Evolutionary conservation across 2,113 vertebrate species (phyloP).

Genomic region (Brachyhypopomus occidentalis): DNA sequence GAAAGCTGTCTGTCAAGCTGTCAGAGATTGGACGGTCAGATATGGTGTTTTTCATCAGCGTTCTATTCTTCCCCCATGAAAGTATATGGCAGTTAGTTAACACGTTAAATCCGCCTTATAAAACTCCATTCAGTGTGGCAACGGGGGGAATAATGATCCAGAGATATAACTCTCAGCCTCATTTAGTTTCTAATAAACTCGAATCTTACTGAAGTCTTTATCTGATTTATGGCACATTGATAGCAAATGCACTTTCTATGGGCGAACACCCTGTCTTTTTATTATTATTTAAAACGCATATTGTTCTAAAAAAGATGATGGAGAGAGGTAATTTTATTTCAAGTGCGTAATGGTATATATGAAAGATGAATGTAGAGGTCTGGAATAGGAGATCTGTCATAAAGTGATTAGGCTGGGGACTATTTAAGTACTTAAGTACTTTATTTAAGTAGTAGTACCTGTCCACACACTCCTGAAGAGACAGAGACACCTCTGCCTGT

Average conservation of each 20-base stretch:
- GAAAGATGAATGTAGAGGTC: not conserved
- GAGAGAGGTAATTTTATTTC: conserved; percentile 9
- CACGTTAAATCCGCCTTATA: not conserved
- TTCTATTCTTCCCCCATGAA: conserved; percentile 3
- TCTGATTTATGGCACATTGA: not conserved
- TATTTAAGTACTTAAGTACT: not conserved
- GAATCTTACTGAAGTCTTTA: conserved; percentile 10
- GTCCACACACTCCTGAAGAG: not conserved
- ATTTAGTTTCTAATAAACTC: conserved; percentile 16
- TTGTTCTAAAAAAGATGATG: not conserved
- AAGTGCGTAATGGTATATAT: conserved; percentile 8
- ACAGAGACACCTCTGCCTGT: no score
- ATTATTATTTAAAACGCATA: not conserved
- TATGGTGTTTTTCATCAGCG: not conserved
- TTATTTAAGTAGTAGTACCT: not conserved
- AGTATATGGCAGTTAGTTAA: not conserved
- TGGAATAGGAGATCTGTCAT: not conserved
- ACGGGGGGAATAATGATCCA: not conserved
- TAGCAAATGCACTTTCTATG: not conserved
- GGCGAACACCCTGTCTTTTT: not conserved
- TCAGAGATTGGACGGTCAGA: conserved; percentile 18
- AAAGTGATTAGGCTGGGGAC: not conserved
- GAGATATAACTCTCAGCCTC: not conserved
- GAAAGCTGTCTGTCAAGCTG: conserved; percentile 6
- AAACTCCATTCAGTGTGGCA: not conserved